These are phyloP conservation scores for Prinia subflava DNA, from an alignment of 2,113 vertebrate species.

Conservation along the genomic window DNA sequence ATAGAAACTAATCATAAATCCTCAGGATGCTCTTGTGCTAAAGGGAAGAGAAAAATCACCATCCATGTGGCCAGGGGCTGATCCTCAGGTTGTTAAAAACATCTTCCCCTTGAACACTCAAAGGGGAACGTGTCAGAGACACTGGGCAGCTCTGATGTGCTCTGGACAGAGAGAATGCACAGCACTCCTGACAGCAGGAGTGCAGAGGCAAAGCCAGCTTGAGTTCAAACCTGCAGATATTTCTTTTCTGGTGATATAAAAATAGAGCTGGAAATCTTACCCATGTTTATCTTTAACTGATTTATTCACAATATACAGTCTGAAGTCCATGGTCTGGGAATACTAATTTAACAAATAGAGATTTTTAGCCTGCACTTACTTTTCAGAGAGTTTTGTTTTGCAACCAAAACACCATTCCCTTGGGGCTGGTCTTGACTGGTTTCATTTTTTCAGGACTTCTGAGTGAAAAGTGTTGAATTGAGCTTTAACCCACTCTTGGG, in stretches of 20 bases:
- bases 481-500: not conserved
- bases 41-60: not conserved
- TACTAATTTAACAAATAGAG: not conserved
- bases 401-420: not conserved
- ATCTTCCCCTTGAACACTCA: not conserved
- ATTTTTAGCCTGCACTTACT: not conserved
- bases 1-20: not conserved
- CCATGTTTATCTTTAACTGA: not conserved
- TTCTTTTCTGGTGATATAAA: not conserved
- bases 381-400: not conserved
- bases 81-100: not conserved
- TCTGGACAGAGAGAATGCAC: not conserved
- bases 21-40: not conserved
- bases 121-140: fast-evolving
- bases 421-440: not conserved
- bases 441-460: not conserved
- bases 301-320: not conserved
- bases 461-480: not conserved
- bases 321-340: not conserved
- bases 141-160: not conserved
- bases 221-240: not conserved
- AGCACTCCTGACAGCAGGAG: not conserved
- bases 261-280: not conserved
- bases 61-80: not conserved
- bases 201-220: not conserved